These are phyloP conservation scores for Urophycis tenuis DNA, from an alignment of 2,797 vertebrate genomes.

Conservation along the genomic window DNA sequence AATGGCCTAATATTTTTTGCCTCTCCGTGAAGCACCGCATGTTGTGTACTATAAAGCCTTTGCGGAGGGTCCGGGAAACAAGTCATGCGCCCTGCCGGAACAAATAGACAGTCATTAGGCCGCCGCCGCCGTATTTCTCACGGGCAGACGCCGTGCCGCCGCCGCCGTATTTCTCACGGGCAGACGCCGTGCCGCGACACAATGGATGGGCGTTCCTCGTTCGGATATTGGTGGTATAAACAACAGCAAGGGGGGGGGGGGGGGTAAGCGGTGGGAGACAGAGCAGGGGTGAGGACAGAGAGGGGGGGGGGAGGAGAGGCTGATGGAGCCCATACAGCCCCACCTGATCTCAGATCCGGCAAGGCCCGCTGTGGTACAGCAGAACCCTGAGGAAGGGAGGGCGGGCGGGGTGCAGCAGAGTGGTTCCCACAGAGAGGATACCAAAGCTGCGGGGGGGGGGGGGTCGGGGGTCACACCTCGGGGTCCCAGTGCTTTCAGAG, in stretches of 20 bases:
- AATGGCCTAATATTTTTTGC: conserved; percentile 14
- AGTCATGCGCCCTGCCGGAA: no score
- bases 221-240: not conserved
- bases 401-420: no score
- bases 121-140: not conserved
- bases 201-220: not conserved
- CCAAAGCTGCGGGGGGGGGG: not conserved
- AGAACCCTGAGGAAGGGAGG: no score
- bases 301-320: no score
- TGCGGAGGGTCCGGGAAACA: not conserved
- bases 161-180: not conserved
- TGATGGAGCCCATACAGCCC: no score
- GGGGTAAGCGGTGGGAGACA: not conserved
- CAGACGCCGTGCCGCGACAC: not conserved
- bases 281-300: no score
- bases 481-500: no score
- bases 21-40: not conserved
- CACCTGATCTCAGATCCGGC: no score
- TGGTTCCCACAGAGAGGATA: not conserved
- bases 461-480: no score
- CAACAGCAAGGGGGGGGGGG: not conserved
- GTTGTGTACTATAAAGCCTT: not conserved
- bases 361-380: no score
- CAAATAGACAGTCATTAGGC: not conserved
- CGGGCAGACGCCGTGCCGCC: not conserved